A percentile compares a stretch with the other conserved stretches of the same genome.
Evolutionary conservation across 1,140 invertebrate species (phyloP).

Genomic region (Trachymyrmex septentrionalis): DNA sequence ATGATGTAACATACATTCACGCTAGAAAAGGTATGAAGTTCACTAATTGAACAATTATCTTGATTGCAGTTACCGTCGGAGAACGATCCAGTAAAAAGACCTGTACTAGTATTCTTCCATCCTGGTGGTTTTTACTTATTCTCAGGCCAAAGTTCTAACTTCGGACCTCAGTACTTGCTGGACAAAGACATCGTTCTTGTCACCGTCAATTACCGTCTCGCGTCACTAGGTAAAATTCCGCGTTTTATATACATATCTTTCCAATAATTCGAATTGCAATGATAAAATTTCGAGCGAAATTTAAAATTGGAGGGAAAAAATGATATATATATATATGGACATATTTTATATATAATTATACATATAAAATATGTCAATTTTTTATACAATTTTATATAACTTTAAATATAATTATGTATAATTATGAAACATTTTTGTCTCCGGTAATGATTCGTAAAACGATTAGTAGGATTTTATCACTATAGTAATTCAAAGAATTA

Average conservation of each 20-base stretch:
- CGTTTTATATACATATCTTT: background rate
- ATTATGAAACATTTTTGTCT: too few relatives aligned
- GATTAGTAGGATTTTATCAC: background rate
- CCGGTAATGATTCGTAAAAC: background rate
- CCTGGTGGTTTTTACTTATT: constrained; percentile 86
- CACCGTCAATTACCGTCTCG: constrained; percentile 91
- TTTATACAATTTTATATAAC: too few relatives aligned
- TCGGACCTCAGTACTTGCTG: constrained; percentile 89
- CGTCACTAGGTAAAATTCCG: constrained; percentile 85
- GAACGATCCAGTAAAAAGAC: constrained; percentile 50
- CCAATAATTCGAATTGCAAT: background rate
- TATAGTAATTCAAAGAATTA: background rate
- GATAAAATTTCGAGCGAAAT: background rate
- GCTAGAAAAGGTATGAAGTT: background rate
- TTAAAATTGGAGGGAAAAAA: background rate
- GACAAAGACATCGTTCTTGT: constrained; percentile 90
- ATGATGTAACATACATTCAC: constrained; percentile 84
- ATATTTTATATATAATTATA: too few relatives aligned
- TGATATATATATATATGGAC: too few relatives aligned
- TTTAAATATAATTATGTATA: too few relatives aligned
- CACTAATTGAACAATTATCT: constrained; percentile 30
- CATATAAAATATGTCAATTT: too few relatives aligned
- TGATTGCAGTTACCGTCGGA: constrained; percentile 45
- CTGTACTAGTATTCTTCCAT: constrained; percentile 87
- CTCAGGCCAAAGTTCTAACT: constrained; percentile 86